phyloP scores from a whole-genome alignment of 2,888 invertebrate genomes.

The Nematopogon swammerdamellus region DNA sequence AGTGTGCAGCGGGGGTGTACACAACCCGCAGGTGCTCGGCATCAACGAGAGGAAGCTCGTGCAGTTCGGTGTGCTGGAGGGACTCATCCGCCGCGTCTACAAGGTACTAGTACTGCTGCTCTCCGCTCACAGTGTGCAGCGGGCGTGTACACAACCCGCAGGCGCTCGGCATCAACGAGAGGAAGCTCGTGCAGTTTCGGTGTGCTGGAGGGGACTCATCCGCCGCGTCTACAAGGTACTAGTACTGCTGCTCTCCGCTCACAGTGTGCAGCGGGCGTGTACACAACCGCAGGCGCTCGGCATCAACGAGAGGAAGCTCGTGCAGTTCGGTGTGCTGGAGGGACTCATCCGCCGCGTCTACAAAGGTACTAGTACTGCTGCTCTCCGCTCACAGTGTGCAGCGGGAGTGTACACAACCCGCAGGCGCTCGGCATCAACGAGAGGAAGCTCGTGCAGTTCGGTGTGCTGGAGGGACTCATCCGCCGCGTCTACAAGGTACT shows the following conservation, averaged over 20 bases:
- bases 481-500: constrained; percentile 76
- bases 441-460: constrained; percentile 81
- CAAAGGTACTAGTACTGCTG: no score
- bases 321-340: no score
- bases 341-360: no score
- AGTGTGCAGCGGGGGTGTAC: constrained; percentile 70
- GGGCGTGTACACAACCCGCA: constrained; percentile 73
- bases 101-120: constrained; percentile 45
- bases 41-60: constrained; percentile 81
- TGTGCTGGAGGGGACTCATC: constrained; percentile 78
- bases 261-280: no score
- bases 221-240: constrained; percentile 76
- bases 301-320: no score
- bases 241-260: no score
- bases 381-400: constrained; percentile 70
- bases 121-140: constrained; percentile 69
- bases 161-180: constrained; percentile 71
- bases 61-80: constrained; percentile 84
- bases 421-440: constrained; percentile 74
- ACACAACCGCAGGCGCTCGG: no score
- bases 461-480: constrained; percentile 80
- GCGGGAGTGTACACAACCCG: constrained; percentile 72
- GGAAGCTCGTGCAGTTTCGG: constrained; percentile 85
- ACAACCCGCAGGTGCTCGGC: constrained; percentile 69
- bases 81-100: constrained; percentile 76